Evolutionary conservation across 2,113 vertebrate genomes (phyloP).

Genomic region (Alethe diademata): DNA sequence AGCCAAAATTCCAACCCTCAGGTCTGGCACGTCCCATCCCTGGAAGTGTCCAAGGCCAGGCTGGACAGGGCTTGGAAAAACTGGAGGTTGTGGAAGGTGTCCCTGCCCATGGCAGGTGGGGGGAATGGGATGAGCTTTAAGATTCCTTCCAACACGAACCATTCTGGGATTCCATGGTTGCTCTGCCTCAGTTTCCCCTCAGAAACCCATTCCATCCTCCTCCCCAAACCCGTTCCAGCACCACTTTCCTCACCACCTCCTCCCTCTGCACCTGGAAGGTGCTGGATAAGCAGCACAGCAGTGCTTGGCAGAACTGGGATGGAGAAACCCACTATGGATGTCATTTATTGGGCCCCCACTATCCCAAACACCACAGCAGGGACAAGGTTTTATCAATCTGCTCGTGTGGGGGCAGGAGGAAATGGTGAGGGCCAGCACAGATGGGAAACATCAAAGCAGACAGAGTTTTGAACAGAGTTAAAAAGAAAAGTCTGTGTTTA

Average conservation of each 20-base stretch:
- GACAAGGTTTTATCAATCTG: not conserved
- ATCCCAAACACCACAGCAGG: rapidly evolving
- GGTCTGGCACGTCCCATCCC: not conserved
- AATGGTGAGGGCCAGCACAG: not conserved
- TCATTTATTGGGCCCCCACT: rapidly evolving
- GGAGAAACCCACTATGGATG: not conserved
- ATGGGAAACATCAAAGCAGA: not conserved
- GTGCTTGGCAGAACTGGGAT: not conserved
- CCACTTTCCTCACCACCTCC: rapidly evolving
- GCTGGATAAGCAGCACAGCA: not conserved
- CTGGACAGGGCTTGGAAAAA: rapidly evolving
- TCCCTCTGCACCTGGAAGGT: not conserved
- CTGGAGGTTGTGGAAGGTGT: not conserved
- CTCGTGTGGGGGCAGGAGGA: not conserved
- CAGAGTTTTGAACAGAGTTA: not conserved
- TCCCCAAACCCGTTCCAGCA: not conserved
- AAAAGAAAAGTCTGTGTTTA: not conserved
- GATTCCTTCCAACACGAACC: not conserved
- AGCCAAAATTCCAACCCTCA: not conserved
- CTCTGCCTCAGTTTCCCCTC: not conserved
- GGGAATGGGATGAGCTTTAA: not conserved
- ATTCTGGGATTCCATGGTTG: not conserved
- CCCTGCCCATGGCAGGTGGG: not conserved
- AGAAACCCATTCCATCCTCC: not conserved
- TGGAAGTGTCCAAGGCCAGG: not conserved